Evolutionary conservation across 1,140 invertebrate genomes (phyloP).

Genomic region (Saccostrea echinata): DNA sequence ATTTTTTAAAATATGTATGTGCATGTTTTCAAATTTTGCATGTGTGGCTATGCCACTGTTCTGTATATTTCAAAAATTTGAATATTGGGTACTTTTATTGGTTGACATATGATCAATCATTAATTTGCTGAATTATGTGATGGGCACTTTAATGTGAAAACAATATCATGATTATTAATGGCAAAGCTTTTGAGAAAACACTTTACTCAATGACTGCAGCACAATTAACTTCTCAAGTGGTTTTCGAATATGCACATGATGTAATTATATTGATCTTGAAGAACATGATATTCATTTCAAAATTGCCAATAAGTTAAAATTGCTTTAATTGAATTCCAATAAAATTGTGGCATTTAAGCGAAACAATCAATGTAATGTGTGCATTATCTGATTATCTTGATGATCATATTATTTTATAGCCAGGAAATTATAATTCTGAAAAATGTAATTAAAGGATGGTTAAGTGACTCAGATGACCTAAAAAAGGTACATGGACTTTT

Average conservation of each 20-base stretch:
- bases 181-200: background rate
- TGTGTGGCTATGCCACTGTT: too few relatives aligned
- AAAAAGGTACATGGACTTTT: too few relatives aligned
- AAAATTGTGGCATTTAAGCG: background rate
- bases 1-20: too few relatives aligned
- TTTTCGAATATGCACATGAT: background rate
- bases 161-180: background rate
- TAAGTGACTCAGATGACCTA: too few relatives aligned
- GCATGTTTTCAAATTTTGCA: too few relatives aligned
- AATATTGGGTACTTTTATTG: too few relatives aligned
- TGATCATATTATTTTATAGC: slow-evolving; percentile 14
- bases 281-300: background rate
- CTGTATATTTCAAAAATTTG: too few relatives aligned
- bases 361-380: background rate
- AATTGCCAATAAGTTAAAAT: slow-evolving; percentile 8
- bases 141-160: background rate
- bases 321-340: slow-evolving; percentile 25
- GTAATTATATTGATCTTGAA: background rate
- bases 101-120: too few relatives aligned
- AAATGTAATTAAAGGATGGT: background rate
- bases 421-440: slow-evolving; percentile 4
- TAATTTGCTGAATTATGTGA: background rate
- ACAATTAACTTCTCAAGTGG: background rate
- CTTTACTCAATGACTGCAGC: background rate
- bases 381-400: background rate